A percentile compares a stretch with the other conserved stretches of the same genome.
phyloP scores from a whole-genome alignment of 2,888 invertebrate genomes.

The Lypha dubia region DNA sequence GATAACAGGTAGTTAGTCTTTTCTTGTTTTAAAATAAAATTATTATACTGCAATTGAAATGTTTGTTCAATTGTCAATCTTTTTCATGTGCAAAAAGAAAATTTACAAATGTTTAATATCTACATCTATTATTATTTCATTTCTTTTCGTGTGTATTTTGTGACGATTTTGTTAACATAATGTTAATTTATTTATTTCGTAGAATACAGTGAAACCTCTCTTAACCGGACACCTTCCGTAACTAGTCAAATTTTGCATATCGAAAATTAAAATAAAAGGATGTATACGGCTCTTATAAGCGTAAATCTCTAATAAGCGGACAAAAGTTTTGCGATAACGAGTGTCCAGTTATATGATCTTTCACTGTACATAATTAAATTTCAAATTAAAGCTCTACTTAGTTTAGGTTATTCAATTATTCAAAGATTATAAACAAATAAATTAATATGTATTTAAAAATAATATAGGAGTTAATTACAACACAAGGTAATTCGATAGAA shows the following conservation, averaged over 20 bases:
- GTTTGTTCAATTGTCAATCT: not conserved
- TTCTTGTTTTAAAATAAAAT: slow-evolving; percentile 6
- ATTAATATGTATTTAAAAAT: slow-evolving; percentile 34
- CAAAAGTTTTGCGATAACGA: too few species aligned
- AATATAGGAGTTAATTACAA: slow-evolving; percentile 61
- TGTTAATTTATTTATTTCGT: not conserved
- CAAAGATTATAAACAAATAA: slow-evolving; percentile 28
- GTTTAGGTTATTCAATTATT: slow-evolving; percentile 15
- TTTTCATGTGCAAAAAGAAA: slow-evolving; percentile 79
- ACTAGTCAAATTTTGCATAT: too few species aligned
- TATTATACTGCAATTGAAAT: slow-evolving; percentile 24
- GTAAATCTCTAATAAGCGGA: too few species aligned
- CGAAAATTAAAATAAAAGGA: too few species aligned
- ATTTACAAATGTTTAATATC: slow-evolving; percentile 75
- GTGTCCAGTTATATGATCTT: too few species aligned
- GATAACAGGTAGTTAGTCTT: not conserved
- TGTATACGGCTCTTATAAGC: too few species aligned
- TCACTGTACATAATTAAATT: slow-evolving; percentile 30
- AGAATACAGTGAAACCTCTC: too few species aligned
- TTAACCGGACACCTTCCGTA: too few species aligned
- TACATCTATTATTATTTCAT: slow-evolving; percentile 63
- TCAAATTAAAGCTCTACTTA: slow-evolving; percentile 40
- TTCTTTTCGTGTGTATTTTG: slow-evolving; percentile 51
- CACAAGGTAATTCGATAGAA: slow-evolving; percentile 19
- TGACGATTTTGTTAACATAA: slow-evolving; percentile 4